Percentiles rank a stretch among this genome's conserved stretches.
These are phyloP conservation scores for Platysteira castanea DNA, from an alignment of 2,113 vertebrate species.

Conservation along the genomic window DNA sequence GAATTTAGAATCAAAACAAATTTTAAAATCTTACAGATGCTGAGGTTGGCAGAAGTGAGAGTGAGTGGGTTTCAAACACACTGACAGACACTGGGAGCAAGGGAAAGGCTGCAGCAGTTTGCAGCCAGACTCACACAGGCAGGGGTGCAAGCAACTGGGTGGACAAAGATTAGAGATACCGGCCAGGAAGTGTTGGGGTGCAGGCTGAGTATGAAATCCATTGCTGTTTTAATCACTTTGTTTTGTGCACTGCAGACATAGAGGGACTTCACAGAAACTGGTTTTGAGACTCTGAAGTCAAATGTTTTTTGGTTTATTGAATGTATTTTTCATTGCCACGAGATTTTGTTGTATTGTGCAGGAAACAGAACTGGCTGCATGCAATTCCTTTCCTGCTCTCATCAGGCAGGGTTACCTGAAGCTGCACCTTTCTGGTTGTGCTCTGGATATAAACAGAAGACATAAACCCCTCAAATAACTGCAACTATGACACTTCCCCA, in stretches of 20 bases:
- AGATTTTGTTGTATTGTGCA: not conserved
- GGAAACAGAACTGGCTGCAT: not conserved
- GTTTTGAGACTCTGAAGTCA: not conserved
- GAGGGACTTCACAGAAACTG: not conserved
- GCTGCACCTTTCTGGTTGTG: not conserved
- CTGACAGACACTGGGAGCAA: not conserved
- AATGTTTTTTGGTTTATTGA: not conserved
- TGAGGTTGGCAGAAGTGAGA: not conserved
- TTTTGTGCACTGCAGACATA: not conserved
- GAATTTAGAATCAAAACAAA: not conserved
- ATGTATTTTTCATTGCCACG: not conserved
- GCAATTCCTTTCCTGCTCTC: not conserved
- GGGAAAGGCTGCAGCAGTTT: not conserved
- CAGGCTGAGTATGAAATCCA: not conserved
- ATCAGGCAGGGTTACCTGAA: not conserved
- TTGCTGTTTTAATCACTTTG: not conserved
- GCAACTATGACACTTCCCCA: not conserved
- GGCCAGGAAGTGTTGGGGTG: rapidly evolving
- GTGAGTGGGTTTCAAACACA: not conserved
- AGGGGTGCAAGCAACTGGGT: not conserved
- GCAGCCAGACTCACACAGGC: not conserved
- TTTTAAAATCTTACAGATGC: not conserved
- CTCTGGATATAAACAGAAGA: not conserved
- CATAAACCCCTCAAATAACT: not conserved
- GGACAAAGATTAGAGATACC: not conserved